Base-by-base conservation (phyloP, 2,888 invertebrate genomes). In the Penaeus monodon region DNA sequence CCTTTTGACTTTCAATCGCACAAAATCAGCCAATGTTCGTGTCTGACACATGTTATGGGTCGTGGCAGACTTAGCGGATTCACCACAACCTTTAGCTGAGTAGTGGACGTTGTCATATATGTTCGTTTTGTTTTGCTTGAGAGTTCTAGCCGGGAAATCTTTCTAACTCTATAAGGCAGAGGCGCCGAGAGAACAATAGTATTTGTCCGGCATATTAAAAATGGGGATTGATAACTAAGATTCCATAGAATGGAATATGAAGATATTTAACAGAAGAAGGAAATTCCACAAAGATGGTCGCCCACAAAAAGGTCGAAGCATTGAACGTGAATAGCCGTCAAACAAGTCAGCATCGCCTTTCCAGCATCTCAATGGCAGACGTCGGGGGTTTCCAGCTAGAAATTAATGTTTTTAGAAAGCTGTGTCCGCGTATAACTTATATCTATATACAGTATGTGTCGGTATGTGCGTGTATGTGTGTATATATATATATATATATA, bases 401-500 rank as follows among this genome's bases (percentile, higher is more conserved):
- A 57, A 57, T 57, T 57, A 49, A 49, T 57, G 57, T 57, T 57
- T 57, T 57, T 57, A 57, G 57, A 57, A 57, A 68, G 29, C 29
- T 24, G 22, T 68, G 29, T 22, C 29, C 29, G 29, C 24, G 68
- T 3, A 68, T 68, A 24, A 12, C 29, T 27, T 29, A 68, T 27
- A 10, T 29, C 20, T 68, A 68, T 27, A 27, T 73, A 14, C 49
- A 44, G 76, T n/a, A 12, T 22, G 44, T 49, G 49, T 38, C 33
- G n/a, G 24, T 49, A 63, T 79, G 14, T 57, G 17, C 17, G n/a
- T 81, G 68, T 81, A 70, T 70, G 57, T 38, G 8, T 38, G 38
- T 44, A 49, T 81, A 70, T 81, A 57, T 81, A 49, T 81, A 70
- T 81, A 81, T 81, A 70, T 81, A 81, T 70, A 27, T 70, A 81